Evolutionary conservation across 2,888 invertebrate species (phyloP), one percentile per base, ranked within the genome.

Genomic region (Scaeva pyrastri): DNA sequence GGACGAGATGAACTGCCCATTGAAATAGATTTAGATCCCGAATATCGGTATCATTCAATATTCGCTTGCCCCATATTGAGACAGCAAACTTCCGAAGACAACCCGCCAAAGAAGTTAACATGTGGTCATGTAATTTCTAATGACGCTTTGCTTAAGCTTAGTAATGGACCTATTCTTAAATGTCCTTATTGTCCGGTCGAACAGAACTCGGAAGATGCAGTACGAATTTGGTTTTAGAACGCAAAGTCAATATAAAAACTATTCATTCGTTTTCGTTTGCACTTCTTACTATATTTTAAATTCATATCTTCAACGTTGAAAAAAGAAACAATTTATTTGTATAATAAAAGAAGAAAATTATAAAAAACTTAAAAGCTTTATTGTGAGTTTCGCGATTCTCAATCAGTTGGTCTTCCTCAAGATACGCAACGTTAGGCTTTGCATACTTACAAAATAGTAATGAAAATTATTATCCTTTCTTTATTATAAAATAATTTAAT

Each of bases 171-270:
- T 93, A 98, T 98, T 97, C 95, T 99, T 92, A 99, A 99, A 94
- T 99, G 99, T 91, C 99, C 99, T 0, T 99, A 99, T 93, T 99
- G 99, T 91, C 99, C 99, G 0, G 96, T 98, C 92, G 99, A 99
- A 93, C 98, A 98, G 92, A 96, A 96, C 89, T 97, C 98, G 23
- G 95, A 96, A 77, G 98, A 99, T 91, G 98, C 98, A 62, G 95
- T 97, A 91, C 96, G 97, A 91, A 97, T 99, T 91, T 97, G 96
- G 93, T 99, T 99, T 94, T 98, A 96, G 36, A 60, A 7, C 23
- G 8, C 6, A 0, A 3, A 50, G 14, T 19, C 5, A 1, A 12
- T 31, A 31, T 31, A 31, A 7, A 31, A 31, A 31, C 8, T n/a
- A n/a, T n/a, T n/a, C n/a, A n/a, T 31, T 31, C 31, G 31, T 31